Evolutionary conservation across 2,113 vertebrate species (phyloP).

Genomic region (Elgaria multicarinata): DNA sequence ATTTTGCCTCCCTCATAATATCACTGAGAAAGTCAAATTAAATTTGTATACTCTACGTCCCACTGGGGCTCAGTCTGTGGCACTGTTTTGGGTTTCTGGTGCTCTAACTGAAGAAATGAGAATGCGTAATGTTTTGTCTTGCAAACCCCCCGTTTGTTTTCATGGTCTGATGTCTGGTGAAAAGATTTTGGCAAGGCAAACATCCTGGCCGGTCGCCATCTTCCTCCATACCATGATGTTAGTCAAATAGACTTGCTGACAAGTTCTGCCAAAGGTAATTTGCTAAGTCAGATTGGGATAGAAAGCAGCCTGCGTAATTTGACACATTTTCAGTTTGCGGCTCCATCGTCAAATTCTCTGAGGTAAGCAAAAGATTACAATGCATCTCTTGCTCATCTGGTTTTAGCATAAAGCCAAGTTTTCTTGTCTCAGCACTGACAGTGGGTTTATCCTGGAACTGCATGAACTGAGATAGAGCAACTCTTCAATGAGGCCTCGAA

Average conservation of each 20-base stretch:
- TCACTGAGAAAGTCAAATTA: neutral
- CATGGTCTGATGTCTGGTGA: constrained; percentile 23
- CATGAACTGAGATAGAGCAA: constrained; percentile 16
- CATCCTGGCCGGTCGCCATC: constrained; percentile 10
- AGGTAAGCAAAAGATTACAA: constrained; percentile 46
- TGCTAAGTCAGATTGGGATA: constrained; percentile 38
- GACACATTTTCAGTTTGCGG: constrained; percentile 28
- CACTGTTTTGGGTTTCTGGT: constrained; percentile 2
- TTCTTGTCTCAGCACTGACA: constrained; percentile 46
- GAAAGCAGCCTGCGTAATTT: constrained; percentile 48
- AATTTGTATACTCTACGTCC: neutral
- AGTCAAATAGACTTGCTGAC: constrained; percentile 32
- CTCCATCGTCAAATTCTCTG: constrained; percentile 51
- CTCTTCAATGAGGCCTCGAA: constrained; percentile 51
- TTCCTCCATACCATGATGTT: constrained; percentile 16
- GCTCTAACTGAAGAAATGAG: constrained; percentile 16
- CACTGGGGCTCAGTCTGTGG: neutral
- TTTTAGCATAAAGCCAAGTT: constrained; percentile 28
- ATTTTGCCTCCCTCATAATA: constrained; percentile 5
- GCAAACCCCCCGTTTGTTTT: constrained; percentile 41
- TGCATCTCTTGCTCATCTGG: constrained; percentile 33
- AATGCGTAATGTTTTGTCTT: constrained; percentile 29
- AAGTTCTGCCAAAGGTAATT: constrained; percentile 21
- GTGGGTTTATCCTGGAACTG: constrained; percentile 23
- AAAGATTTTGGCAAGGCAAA: constrained; percentile 26